Percentiles rank a stretch among this genome's conserved stretches.
Evolutionary conservation across 2,113 vertebrate species (phyloP).

Genomic region (Colius striatus): DNA sequence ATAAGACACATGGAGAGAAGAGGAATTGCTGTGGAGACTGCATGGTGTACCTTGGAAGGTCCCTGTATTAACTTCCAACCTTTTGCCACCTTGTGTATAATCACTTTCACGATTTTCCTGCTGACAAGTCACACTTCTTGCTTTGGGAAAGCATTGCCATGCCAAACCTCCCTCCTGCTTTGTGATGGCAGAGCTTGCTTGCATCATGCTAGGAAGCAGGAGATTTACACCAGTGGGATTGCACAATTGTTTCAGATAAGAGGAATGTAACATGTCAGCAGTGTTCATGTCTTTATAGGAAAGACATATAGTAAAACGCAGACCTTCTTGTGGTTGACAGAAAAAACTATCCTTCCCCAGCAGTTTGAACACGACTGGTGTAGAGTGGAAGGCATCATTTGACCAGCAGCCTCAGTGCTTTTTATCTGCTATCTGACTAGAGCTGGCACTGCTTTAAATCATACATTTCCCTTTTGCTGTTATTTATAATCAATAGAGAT

Average conservation of each 20-base stretch:
- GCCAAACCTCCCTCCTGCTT: not conserved
- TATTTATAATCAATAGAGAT: not conserved
- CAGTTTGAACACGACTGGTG: not conserved
- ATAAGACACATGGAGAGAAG: not conserved
- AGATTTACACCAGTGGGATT: slow-evolving; percentile 30
- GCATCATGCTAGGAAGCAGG: not conserved
- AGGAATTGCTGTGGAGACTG: not conserved
- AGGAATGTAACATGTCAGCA: slow-evolving; percentile 46
- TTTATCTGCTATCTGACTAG: slow-evolving; percentile 2
- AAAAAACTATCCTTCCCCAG: not conserved
- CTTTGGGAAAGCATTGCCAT: not conserved
- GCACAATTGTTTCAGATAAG: slow-evolving; percentile 33
- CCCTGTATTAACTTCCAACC: not conserved
- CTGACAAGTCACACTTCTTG: slow-evolving; percentile 40
- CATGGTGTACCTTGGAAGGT: not conserved
- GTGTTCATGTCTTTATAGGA: not conserved
- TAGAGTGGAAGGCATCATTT: not conserved
- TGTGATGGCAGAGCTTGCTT: not conserved
- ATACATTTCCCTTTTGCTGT: not conserved
- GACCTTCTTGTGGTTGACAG: not conserved
- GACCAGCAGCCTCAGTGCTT: not conserved
- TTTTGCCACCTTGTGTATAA: not conserved
- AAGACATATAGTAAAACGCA: not conserved
- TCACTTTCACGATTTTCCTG: not conserved
- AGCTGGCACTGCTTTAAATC: slow-evolving; percentile 24